Conservation (phyloP, 2,113 vertebrate genomes). For the Craseonycteris thonglongyai region DNA sequence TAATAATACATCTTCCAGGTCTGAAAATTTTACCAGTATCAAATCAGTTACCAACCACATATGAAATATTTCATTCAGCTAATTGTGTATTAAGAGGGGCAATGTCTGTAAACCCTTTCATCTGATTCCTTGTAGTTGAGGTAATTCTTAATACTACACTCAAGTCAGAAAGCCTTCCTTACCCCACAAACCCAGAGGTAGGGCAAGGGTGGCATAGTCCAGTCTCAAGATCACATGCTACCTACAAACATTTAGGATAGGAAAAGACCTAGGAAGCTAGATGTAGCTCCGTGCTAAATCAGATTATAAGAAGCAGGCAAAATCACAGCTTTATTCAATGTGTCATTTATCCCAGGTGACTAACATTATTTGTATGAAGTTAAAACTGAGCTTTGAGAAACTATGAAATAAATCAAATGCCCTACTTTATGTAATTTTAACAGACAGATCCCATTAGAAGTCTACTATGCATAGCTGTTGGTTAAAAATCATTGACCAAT, state of each 20-base stretch:
- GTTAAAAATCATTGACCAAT: conserved; percentile 85
- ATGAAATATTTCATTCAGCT: neutral
- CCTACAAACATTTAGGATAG: conserved; percentile 68
- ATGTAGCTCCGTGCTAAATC: conserved; percentile 80
- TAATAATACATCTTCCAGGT: neutral
- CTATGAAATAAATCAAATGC: conserved; percentile 84
- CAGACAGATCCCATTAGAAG: conserved; percentile 82
- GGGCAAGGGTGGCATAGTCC: conserved; percentile 56
- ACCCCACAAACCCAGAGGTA: conserved; percentile 51
- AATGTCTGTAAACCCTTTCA: neutral
- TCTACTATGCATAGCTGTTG: conserved; percentile 78
- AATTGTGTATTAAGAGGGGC: neutral
- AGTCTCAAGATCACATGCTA: conserved; percentile 73
- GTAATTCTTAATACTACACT: neutral
- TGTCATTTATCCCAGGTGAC: conserved; percentile 81
- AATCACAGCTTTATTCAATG: conserved; percentile 81
- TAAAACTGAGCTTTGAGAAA: conserved; percentile 80
- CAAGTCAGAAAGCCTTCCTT: neutral
- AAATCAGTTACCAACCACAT: neutral
- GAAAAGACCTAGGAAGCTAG: conserved; percentile 76
- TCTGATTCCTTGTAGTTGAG: neutral
- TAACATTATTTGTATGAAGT: conserved; percentile 84
- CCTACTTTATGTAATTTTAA: conserved; percentile 82
- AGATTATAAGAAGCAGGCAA: conserved; percentile 80
- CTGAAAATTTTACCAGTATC: neutral